phyloP scores from a whole-genome alignment of 2,888 invertebrate species.

The Cerastis leucographa region DNA sequence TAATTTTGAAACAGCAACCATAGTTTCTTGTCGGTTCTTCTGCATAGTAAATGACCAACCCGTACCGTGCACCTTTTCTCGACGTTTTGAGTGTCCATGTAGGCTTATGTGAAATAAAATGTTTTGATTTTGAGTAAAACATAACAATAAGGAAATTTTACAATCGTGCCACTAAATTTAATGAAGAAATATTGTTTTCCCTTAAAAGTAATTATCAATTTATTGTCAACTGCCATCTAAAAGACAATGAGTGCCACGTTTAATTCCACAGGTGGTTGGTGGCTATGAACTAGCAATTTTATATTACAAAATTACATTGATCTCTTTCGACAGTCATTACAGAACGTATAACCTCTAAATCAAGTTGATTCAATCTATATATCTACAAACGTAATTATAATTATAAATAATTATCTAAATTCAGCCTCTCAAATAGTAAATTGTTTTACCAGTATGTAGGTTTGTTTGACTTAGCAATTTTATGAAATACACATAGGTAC shows the following conservation, averaged over 20 bases:
- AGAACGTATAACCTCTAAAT: constrained; percentile 59
- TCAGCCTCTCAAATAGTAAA: constrained; percentile 36
- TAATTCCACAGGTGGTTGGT: not conserved
- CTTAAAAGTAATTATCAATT: not conserved
- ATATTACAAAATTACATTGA: constrained; percentile 49
- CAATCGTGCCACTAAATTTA: not conserved
- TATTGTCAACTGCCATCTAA: not conserved
- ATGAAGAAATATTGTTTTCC: not conserved
- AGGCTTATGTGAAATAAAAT: no score
- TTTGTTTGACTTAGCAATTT: constrained; percentile 40
- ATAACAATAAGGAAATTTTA: no score
- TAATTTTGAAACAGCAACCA: no score
- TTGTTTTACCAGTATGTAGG: constrained; percentile 23
- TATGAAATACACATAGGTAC: constrained; percentile 17
- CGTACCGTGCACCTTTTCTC: no score
- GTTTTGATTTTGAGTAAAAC: no score
- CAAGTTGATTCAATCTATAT: constrained; percentile 27
- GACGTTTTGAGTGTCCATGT: no score
- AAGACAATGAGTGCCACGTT: not conserved
- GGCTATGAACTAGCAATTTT: constrained; percentile 5
- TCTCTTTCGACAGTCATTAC: constrained; percentile 51
- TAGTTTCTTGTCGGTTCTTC: no score
- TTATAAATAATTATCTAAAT: constrained; percentile 52
- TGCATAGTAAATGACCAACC: no score
- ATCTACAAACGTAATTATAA: constrained; percentile 35